Percentiles rank a stretch among this genome's conserved stretches.
Conservation (phyloP, 2,797 vertebrate species). For the Fratercula arctica region DNA sequence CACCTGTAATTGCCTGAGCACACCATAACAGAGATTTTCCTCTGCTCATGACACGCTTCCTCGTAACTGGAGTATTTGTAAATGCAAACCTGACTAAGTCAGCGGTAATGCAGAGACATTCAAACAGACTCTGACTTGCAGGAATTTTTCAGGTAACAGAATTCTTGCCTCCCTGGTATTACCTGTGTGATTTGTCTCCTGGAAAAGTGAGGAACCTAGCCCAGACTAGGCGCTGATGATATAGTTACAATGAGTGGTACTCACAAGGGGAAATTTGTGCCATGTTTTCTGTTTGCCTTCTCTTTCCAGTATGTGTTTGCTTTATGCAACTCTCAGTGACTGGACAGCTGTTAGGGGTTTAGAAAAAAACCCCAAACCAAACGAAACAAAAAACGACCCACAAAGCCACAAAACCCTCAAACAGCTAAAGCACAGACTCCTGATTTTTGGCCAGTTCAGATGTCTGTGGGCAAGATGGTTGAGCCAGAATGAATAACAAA, state of each 20-base stretch:
- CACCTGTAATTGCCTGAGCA: neutral
- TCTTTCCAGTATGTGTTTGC: neutral
- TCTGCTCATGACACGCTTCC: neutral
- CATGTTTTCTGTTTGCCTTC: neutral
- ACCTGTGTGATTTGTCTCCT: neutral
- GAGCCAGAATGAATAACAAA: neutral
- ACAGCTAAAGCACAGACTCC: neutral
- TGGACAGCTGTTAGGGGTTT: neutral
- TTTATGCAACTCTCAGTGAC: neutral
- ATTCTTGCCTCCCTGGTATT: neutral
- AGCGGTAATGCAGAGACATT: neutral
- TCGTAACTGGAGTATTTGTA: neutral
- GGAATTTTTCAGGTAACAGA: neutral
- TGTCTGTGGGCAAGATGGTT: neutral
- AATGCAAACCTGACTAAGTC: neutral
- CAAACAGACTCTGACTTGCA: neutral
- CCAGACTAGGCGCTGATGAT: neutral
- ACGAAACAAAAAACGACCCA: neutral
- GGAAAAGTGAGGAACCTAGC: neutral
- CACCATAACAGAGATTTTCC: neutral
- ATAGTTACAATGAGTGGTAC: neutral
- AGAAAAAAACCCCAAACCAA: neutral
- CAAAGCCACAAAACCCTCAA: neutral
- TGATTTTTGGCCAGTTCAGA: neutral
- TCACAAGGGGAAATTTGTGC: neutral